Conservation (phyloP, 2,888 invertebrate genomes). For the Tetranychus piercei region DNA sequence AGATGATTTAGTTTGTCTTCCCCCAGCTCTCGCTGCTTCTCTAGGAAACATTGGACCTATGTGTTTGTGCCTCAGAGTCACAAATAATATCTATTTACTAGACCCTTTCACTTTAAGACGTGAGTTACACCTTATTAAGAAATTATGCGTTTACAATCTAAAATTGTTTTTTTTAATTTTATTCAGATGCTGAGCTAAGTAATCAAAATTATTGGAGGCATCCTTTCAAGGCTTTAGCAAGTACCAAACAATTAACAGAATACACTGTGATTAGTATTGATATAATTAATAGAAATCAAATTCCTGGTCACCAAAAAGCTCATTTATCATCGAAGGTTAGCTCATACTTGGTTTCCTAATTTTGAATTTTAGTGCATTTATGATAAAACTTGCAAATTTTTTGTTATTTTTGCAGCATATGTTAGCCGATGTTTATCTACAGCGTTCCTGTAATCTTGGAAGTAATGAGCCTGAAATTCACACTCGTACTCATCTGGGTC, state of each 20-base stretch:
- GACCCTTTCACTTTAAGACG: constrained; percentile 46
- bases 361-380: not conserved
- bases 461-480: constrained; percentile 56
- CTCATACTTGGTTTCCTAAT: constrained; percentile 31
- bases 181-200: constrained; percentile 59
- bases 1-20: constrained; percentile 57
- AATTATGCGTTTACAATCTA: constrained; percentile 5
- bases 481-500: constrained; percentile 79
- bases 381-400: constrained; percentile 38
- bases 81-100: constrained; percentile 74
- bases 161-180: not conserved
- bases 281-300: constrained; percentile 30
- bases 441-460: constrained; percentile 67
- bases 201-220: constrained; percentile 62
- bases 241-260: constrained; percentile 72
- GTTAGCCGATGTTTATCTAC: constrained; percentile 81
- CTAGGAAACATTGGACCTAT: constrained; percentile 58
- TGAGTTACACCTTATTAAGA: constrained; percentile 14
- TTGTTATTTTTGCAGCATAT: constrained; percentile 43
- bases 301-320: constrained; percentile 37
- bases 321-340: constrained; percentile 69
- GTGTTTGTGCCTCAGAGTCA: constrained; percentile 69
- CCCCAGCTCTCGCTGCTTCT: constrained; percentile 63
- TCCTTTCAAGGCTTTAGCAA: constrained; percentile 68
- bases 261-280: constrained; percentile 90